phyloP scores from a whole-genome alignment of 1,140 invertebrate species.

The Cotesia glomerata region DNA sequence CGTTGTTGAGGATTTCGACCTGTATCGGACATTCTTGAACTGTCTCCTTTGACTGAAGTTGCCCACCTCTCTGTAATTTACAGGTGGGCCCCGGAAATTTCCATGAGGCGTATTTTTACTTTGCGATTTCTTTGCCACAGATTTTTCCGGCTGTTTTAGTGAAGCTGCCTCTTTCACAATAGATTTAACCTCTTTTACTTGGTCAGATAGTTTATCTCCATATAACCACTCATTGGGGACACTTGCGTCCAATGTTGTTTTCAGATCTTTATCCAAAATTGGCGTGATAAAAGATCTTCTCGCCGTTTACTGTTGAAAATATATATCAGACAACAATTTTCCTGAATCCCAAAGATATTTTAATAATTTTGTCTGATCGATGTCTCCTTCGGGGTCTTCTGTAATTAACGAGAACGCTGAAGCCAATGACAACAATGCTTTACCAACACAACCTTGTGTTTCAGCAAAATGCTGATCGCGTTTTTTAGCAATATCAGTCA shows the following conservation, averaged over 20 bases:
- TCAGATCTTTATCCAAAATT: conserved; percentile 18
- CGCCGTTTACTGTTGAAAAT: conserved; percentile 7
- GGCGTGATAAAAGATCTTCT: conserved; percentile 27
- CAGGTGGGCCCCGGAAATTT: not conserved
- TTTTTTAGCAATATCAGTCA: conserved; percentile 16
- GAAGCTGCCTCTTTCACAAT: conserved; percentile 15
- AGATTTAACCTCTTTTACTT: conserved; percentile 24
- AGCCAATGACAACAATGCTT: conserved; percentile 9
- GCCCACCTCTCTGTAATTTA: not conserved
- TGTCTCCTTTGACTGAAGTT: not conserved
- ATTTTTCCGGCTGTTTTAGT: conserved; percentile 12
- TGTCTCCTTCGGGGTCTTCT: not conserved
- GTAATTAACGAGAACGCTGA: not conserved
- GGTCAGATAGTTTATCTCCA: conserved; percentile 16
- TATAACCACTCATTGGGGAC: conserved; percentile 30
- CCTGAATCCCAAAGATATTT: not conserved
- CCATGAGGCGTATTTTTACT: not conserved
- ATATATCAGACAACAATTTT: conserved; percentile 16
- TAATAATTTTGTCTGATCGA: no score
- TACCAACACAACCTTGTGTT: conserved; percentile 13
- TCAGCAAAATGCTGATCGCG: conserved; percentile 18
- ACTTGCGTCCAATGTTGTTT: conserved; percentile 15
- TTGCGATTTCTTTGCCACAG: not conserved
- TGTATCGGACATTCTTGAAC: not conserved
- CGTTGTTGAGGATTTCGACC: not conserved